Evolutionary conservation across 2,888 invertebrate species (phyloP), one percentile per base, ranked within the genome.

Genomic region (Dynastes maya): DNA sequence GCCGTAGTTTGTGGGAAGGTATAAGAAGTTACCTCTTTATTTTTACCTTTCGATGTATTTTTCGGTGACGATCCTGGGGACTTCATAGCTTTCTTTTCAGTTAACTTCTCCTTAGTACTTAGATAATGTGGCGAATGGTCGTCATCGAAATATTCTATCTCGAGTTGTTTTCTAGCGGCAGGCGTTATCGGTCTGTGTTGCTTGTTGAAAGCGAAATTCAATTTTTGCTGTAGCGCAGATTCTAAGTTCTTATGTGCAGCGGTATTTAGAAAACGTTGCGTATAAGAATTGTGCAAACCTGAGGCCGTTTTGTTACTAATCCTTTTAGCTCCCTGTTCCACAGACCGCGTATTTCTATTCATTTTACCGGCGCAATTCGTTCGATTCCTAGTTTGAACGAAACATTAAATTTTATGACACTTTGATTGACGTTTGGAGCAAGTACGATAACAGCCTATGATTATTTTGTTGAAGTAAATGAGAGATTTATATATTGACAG

Each of bases 341-440:
- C 16, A 11, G 61, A 45, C 55, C 61, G 55, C 40, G 61, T 61
- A 16, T 74, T 74, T 13, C 11, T 61, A 37, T 74, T 74, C 72
- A 74, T 74, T 61, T 74, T 74, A 74, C 22, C 61, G 16, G 61
- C 22, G 32, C 49, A 74, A 13, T 16, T 61, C 5, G 45, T 16
- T 9, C 45, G 63, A 45, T 49, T 61, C 13, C 22, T 45, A 63
- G n/a, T 61, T 37, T 49, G 40, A 37, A 40, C 61, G 72, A 63
- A 45, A 74, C 72, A 16, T 74, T 74, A 74, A 74, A 74, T 61
- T 74, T 74, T 40, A 45, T 74, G 72, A 74, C 72, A 74, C 27
- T 45, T 63, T 45, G 22, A 45, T 74, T 74, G 72, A 74, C 72
- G 72, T 74, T 74, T 74, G 3, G 16, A 27, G 29, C 45, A 61